These are phyloP conservation scores for Cerceris rybyensis DNA, from an alignment of 2,888 invertebrate species.

Conservation along the genomic window DNA sequence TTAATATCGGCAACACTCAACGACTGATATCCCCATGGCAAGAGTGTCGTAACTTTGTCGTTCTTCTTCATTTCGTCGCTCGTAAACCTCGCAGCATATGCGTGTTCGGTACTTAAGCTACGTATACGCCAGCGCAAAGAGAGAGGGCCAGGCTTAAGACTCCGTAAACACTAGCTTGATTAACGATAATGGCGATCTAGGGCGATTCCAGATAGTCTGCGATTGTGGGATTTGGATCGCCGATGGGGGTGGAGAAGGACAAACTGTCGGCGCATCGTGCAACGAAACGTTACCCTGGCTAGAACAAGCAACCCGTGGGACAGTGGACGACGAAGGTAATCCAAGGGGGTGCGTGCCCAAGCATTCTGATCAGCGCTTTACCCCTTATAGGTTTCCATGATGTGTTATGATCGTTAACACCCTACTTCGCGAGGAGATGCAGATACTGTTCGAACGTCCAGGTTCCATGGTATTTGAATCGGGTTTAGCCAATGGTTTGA, in stretches of 20 bases:
- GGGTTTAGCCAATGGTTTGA: neutral
- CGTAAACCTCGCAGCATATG: constrained; percentile 43
- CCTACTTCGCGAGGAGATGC: constrained; percentile 44
- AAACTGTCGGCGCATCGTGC: constrained; percentile 52
- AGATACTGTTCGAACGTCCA: constrained; percentile 45
- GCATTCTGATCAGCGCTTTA: constrained; percentile 74
- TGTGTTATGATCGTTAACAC: constrained; percentile 74
- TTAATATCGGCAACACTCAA: neutral
- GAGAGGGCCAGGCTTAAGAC: constrained; percentile 48
- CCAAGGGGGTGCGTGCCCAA: constrained; percentile 73
- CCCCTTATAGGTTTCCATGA: constrained; percentile 69
- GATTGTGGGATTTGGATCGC: constrained; percentile 42
- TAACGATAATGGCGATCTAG: constrained; percentile 67
- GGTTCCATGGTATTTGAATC: constrained; percentile 29
- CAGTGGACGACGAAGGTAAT: constrained; percentile 69
- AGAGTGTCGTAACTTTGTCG: constrained; percentile 9
- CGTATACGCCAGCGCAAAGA: constrained; percentile 34
- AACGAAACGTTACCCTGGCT: constrained; percentile 51
- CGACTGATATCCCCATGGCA: constrained; percentile 4
- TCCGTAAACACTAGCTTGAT: constrained; percentile 68
- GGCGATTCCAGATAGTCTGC: constrained; percentile 61
- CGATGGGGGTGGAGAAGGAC: constrained; percentile 28
- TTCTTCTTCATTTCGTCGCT: constrained; percentile 20
- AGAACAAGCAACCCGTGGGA: constrained; percentile 58
- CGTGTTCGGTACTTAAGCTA: constrained; percentile 21